Conservation (phyloP, 2,113 vertebrate species). For the Pyxicephalus adspersus region DNA sequence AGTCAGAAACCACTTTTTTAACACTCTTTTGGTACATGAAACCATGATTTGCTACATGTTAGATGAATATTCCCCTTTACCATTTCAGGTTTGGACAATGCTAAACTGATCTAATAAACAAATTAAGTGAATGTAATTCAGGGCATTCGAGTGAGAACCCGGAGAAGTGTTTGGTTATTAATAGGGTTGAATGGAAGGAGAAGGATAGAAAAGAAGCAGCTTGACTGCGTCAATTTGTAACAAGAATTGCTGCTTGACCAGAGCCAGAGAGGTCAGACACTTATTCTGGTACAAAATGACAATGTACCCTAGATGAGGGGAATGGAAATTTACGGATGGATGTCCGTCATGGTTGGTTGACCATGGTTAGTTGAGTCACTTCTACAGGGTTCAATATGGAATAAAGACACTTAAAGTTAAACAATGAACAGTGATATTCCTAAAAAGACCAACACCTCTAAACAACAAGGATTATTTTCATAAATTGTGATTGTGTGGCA, state of each 20-base stretch:
- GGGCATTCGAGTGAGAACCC: not conserved
- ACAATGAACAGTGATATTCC: no score
- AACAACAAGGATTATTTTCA: no score
- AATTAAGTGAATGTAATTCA: slow-evolving; percentile 67
- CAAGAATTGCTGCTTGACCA: slow-evolving; percentile 13
- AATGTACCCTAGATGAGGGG: not conserved
- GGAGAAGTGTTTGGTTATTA: not conserved
- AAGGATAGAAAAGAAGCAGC: not conserved
- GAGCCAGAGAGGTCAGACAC: not conserved
- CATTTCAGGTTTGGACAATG: not conserved
- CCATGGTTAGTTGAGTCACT: not conserved
- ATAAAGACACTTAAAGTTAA: no score
- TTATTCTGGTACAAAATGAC: slow-evolving; percentile 11
- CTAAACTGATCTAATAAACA: slow-evolving; percentile 63
- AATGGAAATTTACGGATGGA: not conserved
- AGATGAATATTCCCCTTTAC: not conserved
- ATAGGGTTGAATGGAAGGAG: not conserved
- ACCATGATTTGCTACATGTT: no score
- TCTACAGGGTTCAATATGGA: no score
- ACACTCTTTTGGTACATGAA: no score
- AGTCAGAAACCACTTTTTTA: no score
- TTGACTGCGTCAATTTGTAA: not conserved
- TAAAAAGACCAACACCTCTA: no score
- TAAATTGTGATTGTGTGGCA: no score
- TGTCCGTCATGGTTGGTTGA: not conserved